Evolutionary conservation across 2,113 vertebrate species (phyloP).

Genomic region (Nyctibius bracteatus): DNA sequence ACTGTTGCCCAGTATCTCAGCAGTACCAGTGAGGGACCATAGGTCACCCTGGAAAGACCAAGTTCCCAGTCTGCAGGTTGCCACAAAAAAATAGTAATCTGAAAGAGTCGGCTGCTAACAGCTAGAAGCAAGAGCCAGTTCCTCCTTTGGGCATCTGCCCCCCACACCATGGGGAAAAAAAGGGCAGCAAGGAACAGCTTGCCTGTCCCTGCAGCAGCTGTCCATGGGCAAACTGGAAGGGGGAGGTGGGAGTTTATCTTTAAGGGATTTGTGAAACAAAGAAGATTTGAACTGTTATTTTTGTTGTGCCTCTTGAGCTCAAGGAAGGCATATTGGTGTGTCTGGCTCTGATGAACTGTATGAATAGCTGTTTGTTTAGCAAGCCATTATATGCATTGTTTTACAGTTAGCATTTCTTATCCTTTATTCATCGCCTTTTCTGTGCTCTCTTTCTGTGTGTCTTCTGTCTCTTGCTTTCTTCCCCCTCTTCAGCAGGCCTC

Average conservation of each 20-base stretch:
- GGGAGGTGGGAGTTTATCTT: neutral
- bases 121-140: neutral
- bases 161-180: accelerated
- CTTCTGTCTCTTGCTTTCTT: slow-evolving; percentile 54
- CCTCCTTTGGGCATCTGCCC: neutral
- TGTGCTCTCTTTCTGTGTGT: slow-evolving; percentile 63
- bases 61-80: neutral
- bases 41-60: neutral
- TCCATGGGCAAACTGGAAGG: neutral
- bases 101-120: neutral
- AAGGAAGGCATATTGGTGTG: neutral
- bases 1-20: neutral
- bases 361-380: neutral
- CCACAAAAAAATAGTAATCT: neutral
- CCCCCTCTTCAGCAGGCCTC: slow-evolving; percentile 83
- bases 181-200: neutral
- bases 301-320: neutral
- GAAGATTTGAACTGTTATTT: slow-evolving; percentile 15
- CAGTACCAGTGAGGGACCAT: neutral
- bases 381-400: neutral
- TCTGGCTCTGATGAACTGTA: neutral
- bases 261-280: slow-evolving; percentile 34
- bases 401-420: neutral
- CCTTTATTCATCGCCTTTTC: slow-evolving; percentile 14
- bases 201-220: neutral